Evolutionary conservation across 2,888 invertebrate species (phyloP).

Genomic region (Vesta saturnalis): DNA sequence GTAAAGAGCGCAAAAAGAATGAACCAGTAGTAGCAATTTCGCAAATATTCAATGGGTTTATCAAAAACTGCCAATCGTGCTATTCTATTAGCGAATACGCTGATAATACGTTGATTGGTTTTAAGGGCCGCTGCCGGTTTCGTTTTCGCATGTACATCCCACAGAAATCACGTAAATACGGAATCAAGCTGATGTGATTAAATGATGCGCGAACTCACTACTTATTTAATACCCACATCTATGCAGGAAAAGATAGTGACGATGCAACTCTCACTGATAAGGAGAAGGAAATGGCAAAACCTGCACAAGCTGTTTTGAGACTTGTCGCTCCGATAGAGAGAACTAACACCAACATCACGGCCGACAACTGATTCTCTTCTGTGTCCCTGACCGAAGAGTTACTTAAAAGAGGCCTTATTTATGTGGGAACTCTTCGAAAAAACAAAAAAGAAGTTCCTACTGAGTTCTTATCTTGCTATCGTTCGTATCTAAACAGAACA

Average conservation of each 20-base stretch:
- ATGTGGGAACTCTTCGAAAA: constrained; percentile 27
- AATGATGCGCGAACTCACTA: constrained; percentile 2
- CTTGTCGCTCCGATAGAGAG: neutral
- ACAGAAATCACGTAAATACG: constrained; percentile 48
- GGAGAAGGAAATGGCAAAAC: neutral
- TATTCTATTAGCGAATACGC: constrained; percentile 11
- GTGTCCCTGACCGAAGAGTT: constrained; percentile 2
- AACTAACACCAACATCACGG: neutral
- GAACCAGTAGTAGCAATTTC: neutral
- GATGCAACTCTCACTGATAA: neutral
- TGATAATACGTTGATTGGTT: constrained; percentile 35
- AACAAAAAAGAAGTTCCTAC: constrained; percentile 5
- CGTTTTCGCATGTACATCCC: constrained; percentile 41
- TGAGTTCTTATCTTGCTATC: neutral
- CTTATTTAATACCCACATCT: neutral
- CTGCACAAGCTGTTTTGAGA: neutral
- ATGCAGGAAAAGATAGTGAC: neutral
- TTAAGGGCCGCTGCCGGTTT: constrained; percentile 29
- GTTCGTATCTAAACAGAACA: constrained; percentile 10
- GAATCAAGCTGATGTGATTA: constrained; percentile 27
- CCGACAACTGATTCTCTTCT: constrained; percentile 5
- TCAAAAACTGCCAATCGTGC: neutral
- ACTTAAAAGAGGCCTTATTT: neutral
- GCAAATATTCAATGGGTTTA: neutral
- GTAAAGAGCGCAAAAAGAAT: neutral